phyloP scores from a whole-genome alignment of 1,140 invertebrate species.

The Andrena cerasifolii region DNA sequence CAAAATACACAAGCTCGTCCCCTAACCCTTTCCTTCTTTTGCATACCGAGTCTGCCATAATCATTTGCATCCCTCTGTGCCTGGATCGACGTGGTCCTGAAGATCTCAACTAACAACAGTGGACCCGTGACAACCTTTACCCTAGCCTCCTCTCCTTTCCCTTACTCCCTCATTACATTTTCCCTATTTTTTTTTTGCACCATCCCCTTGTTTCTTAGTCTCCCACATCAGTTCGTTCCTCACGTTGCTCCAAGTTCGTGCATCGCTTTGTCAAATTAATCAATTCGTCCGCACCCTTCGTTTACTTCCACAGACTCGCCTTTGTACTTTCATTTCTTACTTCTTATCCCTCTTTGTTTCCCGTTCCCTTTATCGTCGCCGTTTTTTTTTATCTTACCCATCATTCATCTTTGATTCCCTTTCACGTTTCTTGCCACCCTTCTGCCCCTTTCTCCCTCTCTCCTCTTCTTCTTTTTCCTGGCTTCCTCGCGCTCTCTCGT shows the following conservation, averaged over 20 bases:
- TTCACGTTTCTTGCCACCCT: background rate
- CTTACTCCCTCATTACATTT: constrained; percentile 24
- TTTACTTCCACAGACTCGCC: background rate
- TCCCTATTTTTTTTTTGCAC: constrained; percentile 2
- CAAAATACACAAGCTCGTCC: background rate
- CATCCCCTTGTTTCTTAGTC: background rate
- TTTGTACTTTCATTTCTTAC: background rate
- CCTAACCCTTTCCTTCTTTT: constrained; percentile 27
- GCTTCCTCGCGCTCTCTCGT: too few species aligned
- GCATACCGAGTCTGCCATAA: constrained; percentile 44
- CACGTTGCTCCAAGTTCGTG: background rate
- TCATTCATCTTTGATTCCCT: background rate
- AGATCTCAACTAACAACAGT: background rate
- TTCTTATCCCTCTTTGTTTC: background rate
- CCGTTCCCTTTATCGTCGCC: background rate
- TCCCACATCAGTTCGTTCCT: background rate
- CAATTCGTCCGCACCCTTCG: background rate
- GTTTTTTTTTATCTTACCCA: background rate
- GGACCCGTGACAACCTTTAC: background rate
- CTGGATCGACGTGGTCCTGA: background rate
- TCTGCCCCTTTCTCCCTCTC: too few species aligned
- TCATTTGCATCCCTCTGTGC: constrained; percentile 57
- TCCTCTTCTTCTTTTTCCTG: too few species aligned
- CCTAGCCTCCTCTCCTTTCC: background rate
- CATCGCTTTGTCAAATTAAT: background rate